These are phyloP conservation scores for Pipistrellus pipistrellus DNA, from an alignment of 2,797 vertebrate species.

Conservation along the genomic window DNA sequence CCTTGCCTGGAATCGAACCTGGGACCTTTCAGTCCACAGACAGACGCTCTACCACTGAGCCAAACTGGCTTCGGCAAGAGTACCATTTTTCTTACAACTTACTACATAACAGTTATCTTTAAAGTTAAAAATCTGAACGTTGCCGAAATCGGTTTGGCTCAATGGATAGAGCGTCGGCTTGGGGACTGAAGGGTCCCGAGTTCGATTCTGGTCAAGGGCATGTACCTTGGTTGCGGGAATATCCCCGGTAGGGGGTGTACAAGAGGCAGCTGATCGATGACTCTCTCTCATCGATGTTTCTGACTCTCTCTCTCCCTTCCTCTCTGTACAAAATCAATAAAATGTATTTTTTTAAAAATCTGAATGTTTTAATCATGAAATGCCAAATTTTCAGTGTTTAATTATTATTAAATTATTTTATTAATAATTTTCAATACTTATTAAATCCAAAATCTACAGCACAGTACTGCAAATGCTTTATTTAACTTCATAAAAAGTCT, in stretches of 20 bases:
- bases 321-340: too few species aligned
- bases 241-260: too few species aligned
- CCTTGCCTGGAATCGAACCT: too few species aligned
- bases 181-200: too few species aligned
- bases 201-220: too few species aligned
- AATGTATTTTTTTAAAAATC: neutral
- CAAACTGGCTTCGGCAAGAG: neutral
- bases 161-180: too few species aligned
- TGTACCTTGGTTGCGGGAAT: too few species aligned
- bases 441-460: constrained; percentile 40
- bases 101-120: neutral
- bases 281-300: too few species aligned
- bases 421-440: constrained; percentile 4
- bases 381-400: constrained; percentile 28
- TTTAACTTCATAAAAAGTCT: neutral
- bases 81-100: neutral
- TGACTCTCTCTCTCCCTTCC: too few species aligned
- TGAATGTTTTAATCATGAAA: neutral
- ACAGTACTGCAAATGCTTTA: neutral
- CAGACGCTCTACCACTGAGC: too few species aligned
- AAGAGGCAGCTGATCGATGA: too few species aligned
- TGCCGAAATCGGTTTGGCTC: neutral
- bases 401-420: neutral
- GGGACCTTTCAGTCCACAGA: too few species aligned
- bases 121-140: neutral